Conservation (phyloP, 2,113 vertebrate species). For the Symphodus melops region DNA sequence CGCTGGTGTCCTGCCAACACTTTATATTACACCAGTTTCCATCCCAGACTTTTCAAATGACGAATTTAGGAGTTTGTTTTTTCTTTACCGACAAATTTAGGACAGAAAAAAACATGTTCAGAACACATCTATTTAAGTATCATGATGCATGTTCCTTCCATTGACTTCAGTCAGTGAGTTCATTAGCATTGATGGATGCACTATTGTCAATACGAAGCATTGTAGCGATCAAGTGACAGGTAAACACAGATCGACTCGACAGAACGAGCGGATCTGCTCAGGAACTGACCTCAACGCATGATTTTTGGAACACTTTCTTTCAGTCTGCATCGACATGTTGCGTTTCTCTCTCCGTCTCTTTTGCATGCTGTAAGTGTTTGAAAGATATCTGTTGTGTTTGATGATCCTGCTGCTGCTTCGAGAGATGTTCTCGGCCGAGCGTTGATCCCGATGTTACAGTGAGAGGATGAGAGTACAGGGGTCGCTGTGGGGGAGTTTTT, state of each 20-base stretch:
- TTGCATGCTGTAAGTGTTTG: neutral
- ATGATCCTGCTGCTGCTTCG: slow-evolving; percentile 25
- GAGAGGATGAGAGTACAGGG: slow-evolving; percentile 30
- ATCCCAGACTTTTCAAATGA: slow-evolving; percentile 4
- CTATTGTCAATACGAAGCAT: slow-evolving; percentile 51
- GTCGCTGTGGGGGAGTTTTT: slow-evolving; percentile 36
- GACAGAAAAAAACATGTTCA: neutral
- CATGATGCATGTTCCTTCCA: slow-evolving; percentile 4
- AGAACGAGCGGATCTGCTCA: slow-evolving; percentile 23
- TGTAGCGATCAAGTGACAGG: slow-evolving; percentile 46
- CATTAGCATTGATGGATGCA: slow-evolving; percentile 60
- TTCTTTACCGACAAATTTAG: neutral
- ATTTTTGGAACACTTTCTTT: neutral
- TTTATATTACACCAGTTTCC: neutral
- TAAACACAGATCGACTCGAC: slow-evolving; percentile 40
- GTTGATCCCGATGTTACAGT: slow-evolving; percentile 21
- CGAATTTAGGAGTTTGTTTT: neutral
- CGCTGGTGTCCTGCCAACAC: neutral
- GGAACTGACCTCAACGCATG: neutral
- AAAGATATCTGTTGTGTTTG: slow-evolving; percentile 8
- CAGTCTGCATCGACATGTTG: too few species aligned
- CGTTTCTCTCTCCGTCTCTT: too few species aligned
- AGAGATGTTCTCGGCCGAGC: slow-evolving; percentile 3
- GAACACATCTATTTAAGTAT: neutral
- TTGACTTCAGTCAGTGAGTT: slow-evolving; percentile 32